Evolutionary conservation across 2,797 vertebrate genomes (phyloP), one percentile per base, ranked within the genome.

Genomic region (Hozukius guyotensis): DNA sequence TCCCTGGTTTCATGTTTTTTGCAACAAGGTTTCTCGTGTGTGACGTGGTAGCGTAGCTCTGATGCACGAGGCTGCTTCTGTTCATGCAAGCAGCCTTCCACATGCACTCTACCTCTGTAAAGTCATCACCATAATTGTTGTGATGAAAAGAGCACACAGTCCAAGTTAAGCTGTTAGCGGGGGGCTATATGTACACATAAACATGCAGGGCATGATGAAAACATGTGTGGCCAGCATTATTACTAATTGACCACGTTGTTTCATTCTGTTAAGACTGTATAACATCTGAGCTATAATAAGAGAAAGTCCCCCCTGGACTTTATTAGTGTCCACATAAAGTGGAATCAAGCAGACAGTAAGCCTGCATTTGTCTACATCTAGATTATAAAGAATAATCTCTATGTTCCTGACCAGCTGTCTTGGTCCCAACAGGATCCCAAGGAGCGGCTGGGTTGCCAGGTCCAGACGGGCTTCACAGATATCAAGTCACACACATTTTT

Each of bases 401-500:
- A 64, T 29, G n/a, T 79, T 71, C n/a, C 75, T 92, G 49, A 89
- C 22, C 38, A 22, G 24, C 60, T 90, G 62, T 83, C 52, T 88
- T 90, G 24, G 81, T 90, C 82, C 78, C 87, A 16, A 77, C 93
- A 99, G 99, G 99, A 99, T 93, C 99, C 98, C 68, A 99, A 99
- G 95, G 99, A 99, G 92, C 96, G 99, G 89, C 96, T 99, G 73
- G 98, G 98, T 29, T 99, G 98, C 92, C 97, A 99, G 92, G 96
- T 96, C 2, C 97, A 99, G 93, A 97, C 97, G 0, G 98, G 98
- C 82, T 99, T 98, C 93, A 96, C 96, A 5, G 98, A 99, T 88
- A 98, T 99, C 95, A 98, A 98, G 95, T 96, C 98, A 69, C 98
- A 99, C 57, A 98, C 98, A 0, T 99, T 99, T 95, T 99, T 99